Base-by-base conservation (phyloP, 1,140 invertebrate genomes). In the Anoplophora glabripennis region DNA sequence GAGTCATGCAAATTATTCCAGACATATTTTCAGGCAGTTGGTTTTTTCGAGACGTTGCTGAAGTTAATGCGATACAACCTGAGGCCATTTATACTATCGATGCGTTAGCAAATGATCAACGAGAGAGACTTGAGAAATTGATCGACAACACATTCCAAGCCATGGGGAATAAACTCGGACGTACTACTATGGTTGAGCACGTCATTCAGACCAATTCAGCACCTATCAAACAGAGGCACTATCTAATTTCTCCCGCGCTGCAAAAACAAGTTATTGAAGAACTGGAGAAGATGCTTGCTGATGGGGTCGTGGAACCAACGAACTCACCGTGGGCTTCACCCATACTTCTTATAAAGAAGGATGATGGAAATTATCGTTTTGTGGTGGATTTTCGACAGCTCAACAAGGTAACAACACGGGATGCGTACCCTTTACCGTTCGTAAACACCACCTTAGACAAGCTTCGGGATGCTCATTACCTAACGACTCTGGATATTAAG, bases 301-400 rank as follows among this genome's bases (percentile, higher is more conserved):
- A 21, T 61, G 21, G 18, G 9, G 34, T 61, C n/a, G 69, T 77
- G 3, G 67, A 75, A 60, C 72, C 72, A 0, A 72, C 71, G 0
- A 47, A 57, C 0, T 73, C 68, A 18, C 66, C 72, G 0, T 82
- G 77, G 74, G 68, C 70, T 12, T 74, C 72, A 0, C 78, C 77
- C 3, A 57, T 81, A 51, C 9, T 66, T 5, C 47, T 66, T 14
- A 54, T 66, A 1, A 64, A 57, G 34, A 66, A 66, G 47, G 11
- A 44, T 10, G 17, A 14, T 21, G 63, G 57, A 14, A 52, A 63
- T 33, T 58, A 54, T 44, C 11, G 72, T 4, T 69, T 75, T 57
- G 74, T 70, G 46, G 57, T 76, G 3, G 74, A 78, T 42, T 67
- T 67, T 18, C 47, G 75, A 1, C 70, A 68, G 53, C 28, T 77